Evolutionary conservation across 2,113 vertebrate genomes (phyloP).

Genomic region (human (Homo sapiens)): GRCh38 chr2:42319501-42320000

Average conservation of each 20-base stretch:
- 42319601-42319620: not conserved
- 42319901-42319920: not conserved
- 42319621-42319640: not conserved
- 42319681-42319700: conserved; percentile 41
- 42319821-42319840: not conserved
- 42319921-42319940: not conserved
- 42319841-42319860: not conserved
- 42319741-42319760: not conserved
- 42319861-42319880: not conserved
- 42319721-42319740: not conserved
- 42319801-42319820: not conserved
- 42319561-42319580: not conserved
- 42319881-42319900: not conserved
- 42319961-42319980: too few relatives aligned
- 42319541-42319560: not conserved
- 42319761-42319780: conserved; percentile 14
- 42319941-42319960: too few relatives aligned
- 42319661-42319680: conserved; percentile 42
- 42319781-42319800: not conserved
- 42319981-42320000: too few relatives aligned
- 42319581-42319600: conserved; percentile 11
- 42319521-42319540: conserved; percentile 51
- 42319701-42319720: conserved; percentile 44
- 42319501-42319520: conserved; percentile 35
- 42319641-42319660: not conserved